phyloP scores from a whole-genome alignment of 1,140 invertebrate genomes.

The Oryctes rhinoceros region DNA sequence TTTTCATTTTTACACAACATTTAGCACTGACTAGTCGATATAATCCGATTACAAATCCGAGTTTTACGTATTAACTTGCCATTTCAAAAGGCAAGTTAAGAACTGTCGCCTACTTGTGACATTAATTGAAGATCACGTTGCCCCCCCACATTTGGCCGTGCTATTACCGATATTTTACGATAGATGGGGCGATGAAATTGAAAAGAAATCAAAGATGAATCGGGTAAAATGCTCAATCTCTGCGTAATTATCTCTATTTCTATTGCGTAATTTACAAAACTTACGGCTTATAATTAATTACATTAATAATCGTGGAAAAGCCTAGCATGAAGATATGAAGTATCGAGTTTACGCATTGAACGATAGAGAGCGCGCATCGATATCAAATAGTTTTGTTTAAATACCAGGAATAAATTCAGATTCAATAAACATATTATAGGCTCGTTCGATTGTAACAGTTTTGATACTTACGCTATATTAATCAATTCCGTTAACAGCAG shows the following conservation, averaged over 20 bases:
- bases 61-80: neutral
- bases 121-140: neutral
- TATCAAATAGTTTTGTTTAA: neutral
- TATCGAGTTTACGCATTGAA: neutral
- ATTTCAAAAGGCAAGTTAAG: neutral
- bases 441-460: neutral
- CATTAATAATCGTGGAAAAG: too few relatives aligned
- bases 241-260: too few relatives aligned
- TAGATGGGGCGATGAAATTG: neutral
- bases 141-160: too few relatives aligned
- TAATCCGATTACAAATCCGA: neutral
- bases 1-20: conserved; percentile 12
- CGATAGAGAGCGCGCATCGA: neutral
- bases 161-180: neutral
- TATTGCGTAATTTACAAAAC: too few relatives aligned
- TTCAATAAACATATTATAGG: neutral
- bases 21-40: conserved; percentile 16
- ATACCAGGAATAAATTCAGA: neutral
- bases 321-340: neutral
- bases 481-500: conserved; percentile 27
- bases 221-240: too few relatives aligned
- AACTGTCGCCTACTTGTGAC: neutral
- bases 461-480: neutral
- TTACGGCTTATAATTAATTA: too few relatives aligned
- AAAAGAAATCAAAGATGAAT: too few relatives aligned